Evolutionary conservation across 2,888 invertebrate species (phyloP).

Genomic region (Lottia gigantea): DNA sequence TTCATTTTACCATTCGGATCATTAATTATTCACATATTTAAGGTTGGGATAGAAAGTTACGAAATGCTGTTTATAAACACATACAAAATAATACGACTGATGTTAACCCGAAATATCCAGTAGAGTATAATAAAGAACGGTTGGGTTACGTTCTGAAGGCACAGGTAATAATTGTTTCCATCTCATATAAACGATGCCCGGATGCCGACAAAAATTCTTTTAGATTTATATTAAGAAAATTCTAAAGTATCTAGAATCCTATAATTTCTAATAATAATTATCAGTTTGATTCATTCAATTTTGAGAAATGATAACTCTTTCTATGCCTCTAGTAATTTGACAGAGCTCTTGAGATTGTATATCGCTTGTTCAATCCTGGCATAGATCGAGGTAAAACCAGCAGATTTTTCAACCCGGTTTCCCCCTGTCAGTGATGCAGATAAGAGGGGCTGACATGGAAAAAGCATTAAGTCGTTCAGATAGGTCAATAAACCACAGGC

Average conservation of each 20-base stretch:
- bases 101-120: constrained; percentile 72
- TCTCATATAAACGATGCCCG: too few relatives aligned
- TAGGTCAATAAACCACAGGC: too few relatives aligned
- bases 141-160: constrained; percentile 83
- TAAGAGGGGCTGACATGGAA: too few relatives aligned
- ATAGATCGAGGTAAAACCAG: too few relatives aligned
- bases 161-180: constrained; percentile 71
- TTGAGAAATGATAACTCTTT: background rate
- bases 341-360: too few relatives aligned
- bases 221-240: background rate
- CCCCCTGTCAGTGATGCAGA: too few relatives aligned
- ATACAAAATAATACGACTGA: constrained; percentile 50
- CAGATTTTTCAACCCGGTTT: too few relatives aligned
- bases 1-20: too few relatives aligned
- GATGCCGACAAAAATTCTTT: background rate
- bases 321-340: background rate
- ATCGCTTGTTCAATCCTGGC: too few relatives aligned
- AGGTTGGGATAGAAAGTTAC: constrained; percentile 61
- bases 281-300: background rate
- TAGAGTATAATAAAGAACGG: constrained; percentile 76
- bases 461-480: too few relatives aligned
- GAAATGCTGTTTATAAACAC: constrained; percentile 61
- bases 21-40: constrained; percentile 13
- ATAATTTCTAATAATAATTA: background rate
- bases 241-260: background rate